Conservation (phyloP, 2,888 invertebrate species). For the Tenthredo amoena region DNA sequence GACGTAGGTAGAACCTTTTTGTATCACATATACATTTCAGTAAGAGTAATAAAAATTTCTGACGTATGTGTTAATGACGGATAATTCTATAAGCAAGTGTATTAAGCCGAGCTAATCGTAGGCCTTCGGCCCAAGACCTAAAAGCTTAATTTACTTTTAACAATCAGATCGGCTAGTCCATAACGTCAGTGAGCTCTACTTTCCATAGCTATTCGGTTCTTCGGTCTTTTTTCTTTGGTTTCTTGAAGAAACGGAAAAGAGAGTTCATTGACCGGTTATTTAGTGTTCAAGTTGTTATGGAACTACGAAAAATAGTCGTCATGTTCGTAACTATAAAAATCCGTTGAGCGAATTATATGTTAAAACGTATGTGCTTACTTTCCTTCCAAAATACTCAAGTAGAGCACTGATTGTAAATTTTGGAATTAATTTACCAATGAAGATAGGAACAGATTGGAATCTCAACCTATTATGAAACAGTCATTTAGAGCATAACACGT, state of each 20-base stretch:
- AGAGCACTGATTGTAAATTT: background rate
- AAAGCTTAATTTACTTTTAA: background rate
- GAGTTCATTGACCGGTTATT: background rate
- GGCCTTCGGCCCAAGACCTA: background rate
- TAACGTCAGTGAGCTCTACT: background rate
- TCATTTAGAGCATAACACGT: too few relatives aligned
- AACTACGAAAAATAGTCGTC: too few relatives aligned
- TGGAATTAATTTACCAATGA: background rate
- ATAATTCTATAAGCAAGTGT: background rate
- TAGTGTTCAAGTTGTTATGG: too few relatives aligned
- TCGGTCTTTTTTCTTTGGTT: background rate
- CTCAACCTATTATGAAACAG: too few relatives aligned
- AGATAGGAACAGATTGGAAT: too few relatives aligned
- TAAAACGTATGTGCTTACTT: too few relatives aligned
- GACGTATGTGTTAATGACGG: background rate
- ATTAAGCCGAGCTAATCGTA: background rate
- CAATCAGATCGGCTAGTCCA: background rate
- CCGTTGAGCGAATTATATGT: too few relatives aligned
- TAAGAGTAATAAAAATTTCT: background rate
- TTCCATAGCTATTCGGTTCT: background rate
- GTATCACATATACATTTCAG: background rate
- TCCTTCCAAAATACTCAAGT: too few relatives aligned
- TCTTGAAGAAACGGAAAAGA: background rate
- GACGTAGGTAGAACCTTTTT: slow-evolving; percentile 21
- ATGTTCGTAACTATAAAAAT: too few relatives aligned